These are phyloP conservation scores for Mimas tiliae DNA, from an alignment of 2,888 invertebrate species.

Conservation along the genomic window DNA sequence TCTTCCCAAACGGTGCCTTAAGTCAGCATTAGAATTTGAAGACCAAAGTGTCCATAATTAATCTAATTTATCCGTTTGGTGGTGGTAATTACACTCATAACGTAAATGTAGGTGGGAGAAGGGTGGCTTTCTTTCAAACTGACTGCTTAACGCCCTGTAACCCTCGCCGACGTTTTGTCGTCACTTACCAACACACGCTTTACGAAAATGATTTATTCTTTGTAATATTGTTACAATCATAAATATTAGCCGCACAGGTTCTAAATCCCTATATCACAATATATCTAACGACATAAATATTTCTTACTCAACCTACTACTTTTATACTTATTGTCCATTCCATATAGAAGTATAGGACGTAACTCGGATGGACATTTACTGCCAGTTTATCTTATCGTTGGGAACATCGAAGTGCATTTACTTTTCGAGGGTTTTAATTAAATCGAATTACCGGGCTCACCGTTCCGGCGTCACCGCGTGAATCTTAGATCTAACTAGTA, in stretches of 20 bases:
- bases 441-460: constrained; percentile 76
- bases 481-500: constrained; percentile 60
- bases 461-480: constrained; percentile 63
- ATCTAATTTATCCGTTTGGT: constrained; percentile 75
- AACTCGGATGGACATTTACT: background rate
- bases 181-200: constrained; percentile 46
- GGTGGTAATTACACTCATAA: constrained; percentile 64
- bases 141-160: constrained; percentile 28
- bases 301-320: background rate
- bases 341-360: too few species aligned
- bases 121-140: constrained; percentile 35
- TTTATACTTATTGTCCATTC: too few species aligned
- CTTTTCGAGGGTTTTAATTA: constrained; percentile 73
- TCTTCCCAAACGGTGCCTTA: too few species aligned
- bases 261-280: too few species aligned
- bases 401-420: constrained; percentile 57
- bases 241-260: background rate
- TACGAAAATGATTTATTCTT: background rate
- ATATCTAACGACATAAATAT: too few species aligned
- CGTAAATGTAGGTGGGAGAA: constrained; percentile 44
- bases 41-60: constrained; percentile 41
- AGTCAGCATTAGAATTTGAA: constrained; percentile 70
- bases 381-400: constrained; percentile 31
- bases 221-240: background rate
- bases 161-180: constrained; percentile 41